Percentiles rank a stretch among this genome's conserved stretches.
Conservation (phyloP, 1,140 invertebrate genomes). For the Pantala flavescens region DNA sequence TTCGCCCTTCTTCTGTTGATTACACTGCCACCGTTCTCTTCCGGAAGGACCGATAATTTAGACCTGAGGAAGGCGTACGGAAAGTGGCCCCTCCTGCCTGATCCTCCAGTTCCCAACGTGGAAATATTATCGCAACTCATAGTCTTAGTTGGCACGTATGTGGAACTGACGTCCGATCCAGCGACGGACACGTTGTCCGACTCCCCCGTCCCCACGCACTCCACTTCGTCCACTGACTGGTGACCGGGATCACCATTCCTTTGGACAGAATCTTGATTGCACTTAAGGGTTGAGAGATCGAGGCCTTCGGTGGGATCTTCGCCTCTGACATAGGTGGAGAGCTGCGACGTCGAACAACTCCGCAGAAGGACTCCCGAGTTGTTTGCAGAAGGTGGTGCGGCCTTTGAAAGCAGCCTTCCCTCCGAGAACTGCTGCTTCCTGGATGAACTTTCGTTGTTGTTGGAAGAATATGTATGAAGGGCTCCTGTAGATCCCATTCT, state of each 20-base stretch:
- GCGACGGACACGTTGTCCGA: neutral
- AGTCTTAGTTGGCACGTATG: conserved; percentile 43
- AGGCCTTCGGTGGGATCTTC: conserved; percentile 68
- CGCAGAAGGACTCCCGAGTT: conserved; percentile 44
- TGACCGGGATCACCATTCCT: conserved; percentile 12
- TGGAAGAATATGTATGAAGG: conserved; percentile 45
- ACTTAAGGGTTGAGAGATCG: conserved; percentile 44
- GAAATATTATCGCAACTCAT: conserved; percentile 52
- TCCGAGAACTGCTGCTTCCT: neutral
- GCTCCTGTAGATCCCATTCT: conserved; percentile 64
- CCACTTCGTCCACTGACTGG: conserved; percentile 15
- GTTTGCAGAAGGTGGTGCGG: conserved; percentile 13
- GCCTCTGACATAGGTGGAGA: conserved; percentile 56
- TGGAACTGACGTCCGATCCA: conserved; percentile 23
- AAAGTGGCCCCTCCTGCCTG: conserved; percentile 50
- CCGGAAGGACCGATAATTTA: conserved; percentile 59
- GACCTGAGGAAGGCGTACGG: conserved; percentile 62
- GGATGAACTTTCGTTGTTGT: neutral
- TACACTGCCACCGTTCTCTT: conserved; percentile 38
- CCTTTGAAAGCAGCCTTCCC: neutral
- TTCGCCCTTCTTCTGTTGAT: conserved; percentile 28
- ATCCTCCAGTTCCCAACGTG: conserved; percentile 37
- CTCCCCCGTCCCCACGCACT: conserved; percentile 25
- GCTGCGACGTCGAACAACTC: conserved; percentile 62
- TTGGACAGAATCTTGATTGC: conserved; percentile 30